Evolutionary conservation across 2,113 vertebrate species (phyloP).

Genomic region (Sarotherodon lohbergeri): DNA sequence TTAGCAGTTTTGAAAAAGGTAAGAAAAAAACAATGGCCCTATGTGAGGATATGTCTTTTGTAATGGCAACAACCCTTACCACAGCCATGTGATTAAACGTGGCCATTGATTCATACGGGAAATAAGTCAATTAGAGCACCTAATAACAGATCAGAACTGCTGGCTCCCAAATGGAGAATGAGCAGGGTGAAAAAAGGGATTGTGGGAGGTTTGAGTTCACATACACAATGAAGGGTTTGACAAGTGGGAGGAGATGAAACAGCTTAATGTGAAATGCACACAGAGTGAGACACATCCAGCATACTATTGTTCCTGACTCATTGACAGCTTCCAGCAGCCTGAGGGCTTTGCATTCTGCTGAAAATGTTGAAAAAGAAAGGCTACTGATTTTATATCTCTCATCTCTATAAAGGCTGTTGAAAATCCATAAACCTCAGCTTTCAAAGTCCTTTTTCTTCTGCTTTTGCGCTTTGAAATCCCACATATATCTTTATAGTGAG

Average conservation of each 20-base stretch:
- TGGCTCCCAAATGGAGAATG: conserved; percentile 14
- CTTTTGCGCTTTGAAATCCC: neutral
- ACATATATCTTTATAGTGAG: neutral
- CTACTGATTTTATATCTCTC: neutral
- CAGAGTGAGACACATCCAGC: neutral
- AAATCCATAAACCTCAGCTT: neutral
- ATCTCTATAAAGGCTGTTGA: neutral
- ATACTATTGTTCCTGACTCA: conserved; percentile 18
- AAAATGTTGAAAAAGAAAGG: neutral
- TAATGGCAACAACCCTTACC: neutral
- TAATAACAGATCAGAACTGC: neutral
- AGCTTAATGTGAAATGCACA: neutral
- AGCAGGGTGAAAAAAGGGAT: neutral
- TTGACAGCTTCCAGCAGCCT: conserved; percentile 13
- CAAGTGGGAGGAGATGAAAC: conserved; percentile 25
- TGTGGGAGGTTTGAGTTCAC: conserved; percentile 1
- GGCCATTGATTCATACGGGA: neutral
- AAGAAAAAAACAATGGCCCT: neutral
- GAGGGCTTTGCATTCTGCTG: neutral
- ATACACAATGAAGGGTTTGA: conserved; percentile 19
- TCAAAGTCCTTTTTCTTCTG: neutral
- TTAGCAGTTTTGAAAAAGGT: neutral
- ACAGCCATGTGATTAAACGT: conserved; percentile 23
- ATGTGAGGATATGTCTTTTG: neutral
- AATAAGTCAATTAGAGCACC: neutral